These are phyloP conservation scores for Drosophila arawakana DNA, from an alignment of 1,140 invertebrate species.

Conservation along the genomic window DNA sequence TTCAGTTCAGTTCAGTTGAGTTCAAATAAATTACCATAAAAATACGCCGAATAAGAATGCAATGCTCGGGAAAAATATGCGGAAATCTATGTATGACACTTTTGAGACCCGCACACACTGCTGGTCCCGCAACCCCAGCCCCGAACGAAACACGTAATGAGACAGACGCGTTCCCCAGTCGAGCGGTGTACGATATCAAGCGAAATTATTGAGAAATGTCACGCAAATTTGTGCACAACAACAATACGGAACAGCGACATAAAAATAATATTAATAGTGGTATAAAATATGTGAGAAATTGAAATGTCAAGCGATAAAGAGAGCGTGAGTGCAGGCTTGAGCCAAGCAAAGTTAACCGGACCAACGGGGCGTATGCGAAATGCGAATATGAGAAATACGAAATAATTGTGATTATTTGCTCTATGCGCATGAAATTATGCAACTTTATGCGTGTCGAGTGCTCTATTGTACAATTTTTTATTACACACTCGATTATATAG, in stretches of 20 bases:
- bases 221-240: slow-evolving; percentile 66
- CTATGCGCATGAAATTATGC: slow-evolving; percentile 78
- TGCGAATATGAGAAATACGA: slow-evolving; percentile 16
- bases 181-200: slow-evolving; percentile 54
- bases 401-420: slow-evolving; percentile 77
- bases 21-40: slow-evolving; percentile 81
- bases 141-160: slow-evolving; percentile 47
- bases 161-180: slow-evolving; percentile 27
- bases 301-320: slow-evolving; percentile 70
- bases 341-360: not conserved
- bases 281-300: slow-evolving; percentile 71
- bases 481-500: not conserved
- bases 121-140: no score
- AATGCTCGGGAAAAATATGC: slow-evolving; percentile 65
- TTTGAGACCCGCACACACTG: slow-evolving; percentile 25
- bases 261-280: slow-evolving; percentile 59
- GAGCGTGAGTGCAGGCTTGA: not conserved
- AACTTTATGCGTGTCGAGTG: slow-evolving; percentile 50
- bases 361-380: slow-evolving; percentile 57
- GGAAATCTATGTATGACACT: slow-evolving; percentile 75
- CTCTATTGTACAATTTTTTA: not conserved
- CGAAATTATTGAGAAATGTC: slow-evolving; percentile 80
- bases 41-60: slow-evolving; percentile 68
- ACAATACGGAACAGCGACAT: slow-evolving; percentile 35
- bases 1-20: slow-evolving; percentile 47